These are phyloP conservation scores for Ctenopoma kingsleyae DNA, from an alignment of 2,797 vertebrate species.

Conservation along the genomic window DNA sequence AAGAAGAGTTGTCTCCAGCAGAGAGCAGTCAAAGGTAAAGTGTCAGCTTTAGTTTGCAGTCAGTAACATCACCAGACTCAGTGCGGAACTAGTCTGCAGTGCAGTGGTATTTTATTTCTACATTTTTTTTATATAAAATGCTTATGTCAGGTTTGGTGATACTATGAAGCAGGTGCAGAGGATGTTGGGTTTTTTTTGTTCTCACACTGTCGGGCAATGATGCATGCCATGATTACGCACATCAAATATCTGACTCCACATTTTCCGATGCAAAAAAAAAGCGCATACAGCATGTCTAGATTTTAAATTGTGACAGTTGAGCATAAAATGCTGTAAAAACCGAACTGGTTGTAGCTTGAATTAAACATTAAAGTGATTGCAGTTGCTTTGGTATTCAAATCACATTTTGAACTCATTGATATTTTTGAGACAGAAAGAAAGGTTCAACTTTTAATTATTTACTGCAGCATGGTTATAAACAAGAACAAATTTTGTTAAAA, in stretches of 20 bases:
- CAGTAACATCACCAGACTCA: background rate
- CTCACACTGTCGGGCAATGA: background rate
- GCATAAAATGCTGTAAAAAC: background rate
- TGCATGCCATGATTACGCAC: background rate
- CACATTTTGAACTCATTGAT: background rate
- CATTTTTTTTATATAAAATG: background rate
- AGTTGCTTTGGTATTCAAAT: background rate
- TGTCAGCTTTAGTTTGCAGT: background rate
- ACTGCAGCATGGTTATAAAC: background rate
- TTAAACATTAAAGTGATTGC: background rate
- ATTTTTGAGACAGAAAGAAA: background rate
- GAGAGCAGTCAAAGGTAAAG: constrained; percentile 70
- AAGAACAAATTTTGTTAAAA: too few relatives aligned
- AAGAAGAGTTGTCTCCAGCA: constrained; percentile 30
- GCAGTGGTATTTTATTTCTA: background rate
- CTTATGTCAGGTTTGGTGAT: constrained; percentile 6
- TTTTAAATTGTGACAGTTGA: background rate
- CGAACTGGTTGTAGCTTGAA: background rate
- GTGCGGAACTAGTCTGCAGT: background rate
- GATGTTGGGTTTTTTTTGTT: constrained; percentile 9
- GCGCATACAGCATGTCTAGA: background rate
- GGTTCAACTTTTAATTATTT: background rate
- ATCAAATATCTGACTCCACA: background rate
- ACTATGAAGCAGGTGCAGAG: background rate
- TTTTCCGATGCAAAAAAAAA: background rate